These are phyloP conservation scores for Eulimnadia texana DNA, from an alignment of 1,140 invertebrate genomes.

Conservation along the genomic window DNA sequence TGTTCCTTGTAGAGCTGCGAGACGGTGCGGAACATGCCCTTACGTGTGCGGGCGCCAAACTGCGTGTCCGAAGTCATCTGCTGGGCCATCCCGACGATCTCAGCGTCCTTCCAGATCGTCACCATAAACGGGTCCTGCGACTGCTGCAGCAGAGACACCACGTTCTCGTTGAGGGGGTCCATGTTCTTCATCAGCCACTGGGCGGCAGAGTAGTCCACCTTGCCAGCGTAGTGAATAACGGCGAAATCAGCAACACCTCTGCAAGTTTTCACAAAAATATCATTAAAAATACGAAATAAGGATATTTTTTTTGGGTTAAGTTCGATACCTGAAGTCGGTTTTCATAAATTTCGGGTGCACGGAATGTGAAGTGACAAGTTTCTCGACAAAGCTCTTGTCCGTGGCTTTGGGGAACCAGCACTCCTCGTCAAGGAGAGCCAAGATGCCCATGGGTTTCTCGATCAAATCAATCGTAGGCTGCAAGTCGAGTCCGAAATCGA, in stretches of 20 bases:
- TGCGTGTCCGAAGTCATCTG: conserved; percentile 87
- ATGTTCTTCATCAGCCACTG: conserved; percentile 99
- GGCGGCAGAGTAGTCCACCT: conserved; percentile 89
- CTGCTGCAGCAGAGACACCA: conserved; percentile 83
- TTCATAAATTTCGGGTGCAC: conserved; percentile 96
- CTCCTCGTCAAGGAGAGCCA: conserved; percentile 94
- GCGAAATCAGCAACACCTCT: conserved; percentile 88
- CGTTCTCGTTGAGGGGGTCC: conserved; percentile 98
- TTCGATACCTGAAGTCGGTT: conserved; percentile 72
- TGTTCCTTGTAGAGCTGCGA: conserved; percentile 99
- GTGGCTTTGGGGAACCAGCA: conserved; percentile 99
- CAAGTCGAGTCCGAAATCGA: conserved; percentile 96
- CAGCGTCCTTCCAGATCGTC: conserved; percentile 97
- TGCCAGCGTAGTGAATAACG: conserved; percentile 94
- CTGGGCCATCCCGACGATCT: conserved; percentile 96
- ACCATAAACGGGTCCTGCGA: conserved; percentile 93
- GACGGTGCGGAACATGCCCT: conserved; percentile 98
- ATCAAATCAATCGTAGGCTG: conserved; percentile 99
- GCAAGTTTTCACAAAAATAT: not conserved
- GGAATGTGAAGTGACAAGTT: conserved; percentile 79
- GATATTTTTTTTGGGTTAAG: no score
- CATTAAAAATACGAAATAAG: no score
- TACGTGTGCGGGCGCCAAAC: conserved; percentile 80
- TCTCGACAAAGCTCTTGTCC: conserved; percentile 97
- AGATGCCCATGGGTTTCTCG: conserved; percentile 98